Conservation (phyloP, 2,888 invertebrate genomes). For the Phorcus lineatus region DNA sequence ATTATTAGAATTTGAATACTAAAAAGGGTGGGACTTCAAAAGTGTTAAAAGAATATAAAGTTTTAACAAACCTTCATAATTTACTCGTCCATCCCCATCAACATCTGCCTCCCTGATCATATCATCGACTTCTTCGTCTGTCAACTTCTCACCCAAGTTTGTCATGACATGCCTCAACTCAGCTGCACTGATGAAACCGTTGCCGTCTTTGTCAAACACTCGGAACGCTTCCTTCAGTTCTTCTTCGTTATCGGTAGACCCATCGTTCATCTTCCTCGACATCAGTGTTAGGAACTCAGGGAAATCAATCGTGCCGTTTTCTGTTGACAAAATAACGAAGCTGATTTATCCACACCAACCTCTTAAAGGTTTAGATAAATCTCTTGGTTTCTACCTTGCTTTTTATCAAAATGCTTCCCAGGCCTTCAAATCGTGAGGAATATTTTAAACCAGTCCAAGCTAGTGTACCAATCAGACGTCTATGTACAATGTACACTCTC, state of each 20-base stretch:
- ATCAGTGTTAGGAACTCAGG: slow-evolving; percentile 99
- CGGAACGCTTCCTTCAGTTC: slow-evolving; percentile 98
- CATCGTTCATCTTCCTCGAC: slow-evolving; percentile 99
- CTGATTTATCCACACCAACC: slow-evolving; percentile 24
- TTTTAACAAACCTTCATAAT: slow-evolving; percentile 36
- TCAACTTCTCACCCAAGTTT: slow-evolving; percentile 99
- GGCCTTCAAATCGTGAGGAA: too few relatives aligned
- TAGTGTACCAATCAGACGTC: too few relatives aligned
- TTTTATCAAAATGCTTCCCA: too few relatives aligned
- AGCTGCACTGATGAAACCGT: slow-evolving; percentile 98
- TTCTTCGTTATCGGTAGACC: slow-evolving; percentile 98
- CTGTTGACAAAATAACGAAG: slow-evolving; percentile 77
- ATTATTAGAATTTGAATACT: too few relatives aligned
- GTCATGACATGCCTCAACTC: slow-evolving; percentile 99
- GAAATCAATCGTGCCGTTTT: slow-evolving; percentile 99
- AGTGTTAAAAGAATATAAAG: too few relatives aligned
- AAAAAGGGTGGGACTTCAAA: too few relatives aligned
- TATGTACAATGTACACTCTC: too few relatives aligned
- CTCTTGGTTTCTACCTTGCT: too few relatives aligned
- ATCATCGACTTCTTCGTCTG: slow-evolving; percentile 99
- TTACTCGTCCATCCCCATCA: slow-evolving; percentile 92
- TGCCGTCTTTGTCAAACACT: slow-evolving; percentile 99
- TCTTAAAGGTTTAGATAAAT: too few relatives aligned
- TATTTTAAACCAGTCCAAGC: too few relatives aligned
- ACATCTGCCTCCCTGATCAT: slow-evolving; percentile 99